Evolutionary conservation across 2,797 vertebrate species (phyloP).

Genomic region (Natrix natrix): DNA sequence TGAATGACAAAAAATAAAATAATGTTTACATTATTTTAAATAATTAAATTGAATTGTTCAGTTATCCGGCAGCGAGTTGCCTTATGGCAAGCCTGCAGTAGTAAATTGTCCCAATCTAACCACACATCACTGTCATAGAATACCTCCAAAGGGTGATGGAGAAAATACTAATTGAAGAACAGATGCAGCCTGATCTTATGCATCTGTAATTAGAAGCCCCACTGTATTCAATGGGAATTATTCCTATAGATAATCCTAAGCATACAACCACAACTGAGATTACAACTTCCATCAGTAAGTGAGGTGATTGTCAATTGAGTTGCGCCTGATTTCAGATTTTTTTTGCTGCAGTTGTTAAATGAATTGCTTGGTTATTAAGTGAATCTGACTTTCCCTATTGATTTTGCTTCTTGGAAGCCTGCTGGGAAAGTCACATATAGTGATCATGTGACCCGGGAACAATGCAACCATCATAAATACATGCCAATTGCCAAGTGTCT

Average conservation of each 20-base stretch:
- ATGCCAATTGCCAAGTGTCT: background rate
- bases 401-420: background rate
- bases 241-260: background rate
- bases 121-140: background rate
- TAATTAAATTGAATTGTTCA: background rate
- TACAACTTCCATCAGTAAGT: background rate
- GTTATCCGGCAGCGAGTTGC: background rate
- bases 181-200: background rate
- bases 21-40: background rate
- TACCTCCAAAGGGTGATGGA: background rate
- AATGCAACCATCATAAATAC: background rate
- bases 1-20: background rate
- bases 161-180: background rate
- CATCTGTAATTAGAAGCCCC: background rate
- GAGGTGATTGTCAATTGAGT: background rate
- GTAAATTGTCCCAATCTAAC: background rate
- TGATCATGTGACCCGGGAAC: background rate
- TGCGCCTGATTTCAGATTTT: background rate
- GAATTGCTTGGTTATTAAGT: background rate
- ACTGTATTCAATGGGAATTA: background rate
- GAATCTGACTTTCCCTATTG: background rate
- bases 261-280: background rate
- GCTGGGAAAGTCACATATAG: background rate
- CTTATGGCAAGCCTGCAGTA: background rate
- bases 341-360: background rate